phyloP scores from a whole-genome alignment of 2,888 invertebrate species.

The Polietes domitor region DNA sequence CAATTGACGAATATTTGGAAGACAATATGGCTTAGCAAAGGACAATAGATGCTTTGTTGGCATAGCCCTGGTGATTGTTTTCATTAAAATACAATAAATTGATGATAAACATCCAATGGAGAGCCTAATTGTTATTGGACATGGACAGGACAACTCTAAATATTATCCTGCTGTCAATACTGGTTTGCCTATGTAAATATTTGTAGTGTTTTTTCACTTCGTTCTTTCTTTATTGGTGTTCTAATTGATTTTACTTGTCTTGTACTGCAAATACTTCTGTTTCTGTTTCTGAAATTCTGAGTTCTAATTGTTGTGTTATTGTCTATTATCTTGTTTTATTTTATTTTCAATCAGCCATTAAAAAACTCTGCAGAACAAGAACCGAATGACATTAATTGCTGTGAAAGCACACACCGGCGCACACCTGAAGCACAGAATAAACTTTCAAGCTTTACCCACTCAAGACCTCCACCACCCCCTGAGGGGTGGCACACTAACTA shows the following conservation, averaged over 20 bases:
- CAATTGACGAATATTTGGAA: no score
- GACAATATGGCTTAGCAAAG: no score
- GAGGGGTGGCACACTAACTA: no score
- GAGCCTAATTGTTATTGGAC: no score
- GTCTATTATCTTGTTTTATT: neutral
- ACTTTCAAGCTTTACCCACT: neutral
- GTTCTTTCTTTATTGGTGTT: neutral
- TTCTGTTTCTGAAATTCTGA: neutral
- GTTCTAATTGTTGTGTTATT: neutral
- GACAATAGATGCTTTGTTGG: no score
- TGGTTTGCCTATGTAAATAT: neutral
- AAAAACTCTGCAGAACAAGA: neutral
- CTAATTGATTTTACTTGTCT: slow-evolving; percentile 5
- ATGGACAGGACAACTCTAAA: neutral
- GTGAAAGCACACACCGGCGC: neutral
- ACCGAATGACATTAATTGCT: neutral
- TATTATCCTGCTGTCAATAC: neutral
- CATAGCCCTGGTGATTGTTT: no score
- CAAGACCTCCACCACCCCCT: neutral
- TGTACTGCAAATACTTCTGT: neutral
- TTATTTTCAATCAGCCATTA: neutral
- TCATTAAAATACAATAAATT: no score
- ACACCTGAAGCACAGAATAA: neutral
- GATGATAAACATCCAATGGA: no score
- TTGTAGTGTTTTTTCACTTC: neutral